Evolutionary conservation across 1,140 invertebrate species (phyloP).

Genomic region (Drosophila willistoni): DNA sequence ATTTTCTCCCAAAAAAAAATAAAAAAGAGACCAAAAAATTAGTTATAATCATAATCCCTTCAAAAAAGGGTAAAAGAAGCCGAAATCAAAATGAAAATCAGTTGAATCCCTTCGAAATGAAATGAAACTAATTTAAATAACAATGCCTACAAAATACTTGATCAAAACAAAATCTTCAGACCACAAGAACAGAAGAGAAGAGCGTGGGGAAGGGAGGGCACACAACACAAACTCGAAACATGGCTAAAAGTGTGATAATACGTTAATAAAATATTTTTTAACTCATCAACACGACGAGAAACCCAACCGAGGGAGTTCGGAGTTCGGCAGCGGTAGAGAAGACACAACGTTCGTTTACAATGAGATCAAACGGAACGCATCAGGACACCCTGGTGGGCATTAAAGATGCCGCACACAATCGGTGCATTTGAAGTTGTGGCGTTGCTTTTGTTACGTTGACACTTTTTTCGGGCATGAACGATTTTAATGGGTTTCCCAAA

Average conservation of each 20-base stretch:
- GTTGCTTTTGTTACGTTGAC: constrained; percentile 83
- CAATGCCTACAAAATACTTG: constrained; percentile 76
- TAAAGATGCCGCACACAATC: constrained; percentile 78
- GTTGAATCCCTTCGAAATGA: constrained; percentile 50
- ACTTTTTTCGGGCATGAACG: constrained; percentile 83
- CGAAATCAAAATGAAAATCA: neutral
- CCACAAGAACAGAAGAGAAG: constrained; percentile 22
- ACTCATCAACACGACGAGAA: constrained; percentile 73
- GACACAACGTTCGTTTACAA: constrained; percentile 55
- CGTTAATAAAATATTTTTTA: constrained; percentile 83
- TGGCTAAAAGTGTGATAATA: constrained; percentile 80
- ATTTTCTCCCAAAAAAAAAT: constrained; percentile 59
- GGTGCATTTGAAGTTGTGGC: constrained; percentile 77
- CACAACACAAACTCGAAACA: neutral
- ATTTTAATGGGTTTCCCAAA: constrained; percentile 74
- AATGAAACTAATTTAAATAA: constrained; percentile 82
- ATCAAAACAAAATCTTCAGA: constrained; percentile 75
- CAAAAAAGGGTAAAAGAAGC: constrained; percentile 49
- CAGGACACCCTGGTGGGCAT: constrained; percentile 82
- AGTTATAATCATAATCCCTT: constrained; percentile 74
- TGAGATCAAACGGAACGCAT: constrained; percentile 78
- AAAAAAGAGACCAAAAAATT: constrained; percentile 56
- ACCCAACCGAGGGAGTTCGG: constrained; percentile 4
- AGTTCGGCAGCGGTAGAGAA: constrained; percentile 35
- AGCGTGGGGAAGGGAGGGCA: constrained; percentile 17